phyloP scores from a whole-genome alignment of 2,888 invertebrate genomes.

The Uloborus plumipes region DNA sequence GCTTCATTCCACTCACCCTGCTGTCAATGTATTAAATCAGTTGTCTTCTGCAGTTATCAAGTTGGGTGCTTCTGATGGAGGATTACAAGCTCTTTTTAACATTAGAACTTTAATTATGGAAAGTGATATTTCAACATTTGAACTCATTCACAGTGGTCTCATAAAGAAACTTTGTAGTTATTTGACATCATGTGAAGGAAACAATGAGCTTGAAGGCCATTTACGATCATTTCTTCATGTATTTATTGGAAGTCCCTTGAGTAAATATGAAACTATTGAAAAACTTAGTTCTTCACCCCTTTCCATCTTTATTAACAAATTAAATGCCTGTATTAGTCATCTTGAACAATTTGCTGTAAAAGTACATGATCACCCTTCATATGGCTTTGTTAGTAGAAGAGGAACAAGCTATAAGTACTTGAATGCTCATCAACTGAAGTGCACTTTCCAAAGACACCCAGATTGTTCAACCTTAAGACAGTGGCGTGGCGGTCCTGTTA shows the following conservation, averaged over 20 bases:
- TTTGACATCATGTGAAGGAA: slow-evolving; percentile 76
- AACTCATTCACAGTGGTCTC: slow-evolving; percentile 97
- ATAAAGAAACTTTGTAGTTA: slow-evolving; percentile 89
- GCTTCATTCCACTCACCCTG: slow-evolving; percentile 77
- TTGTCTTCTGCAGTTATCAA: slow-evolving; percentile 83
- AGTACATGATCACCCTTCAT: slow-evolving; percentile 92
- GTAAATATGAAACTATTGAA: slow-evolving; percentile 67
- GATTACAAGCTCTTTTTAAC: slow-evolving; percentile 81
- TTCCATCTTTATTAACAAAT: slow-evolving; percentile 87
- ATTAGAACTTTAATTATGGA: slow-evolving; percentile 88
- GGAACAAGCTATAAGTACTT: slow-evolving; percentile 96
- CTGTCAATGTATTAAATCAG: slow-evolving; percentile 85
- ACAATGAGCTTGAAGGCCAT: slow-evolving; percentile 73
- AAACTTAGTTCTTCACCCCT: slow-evolving; percentile 75
- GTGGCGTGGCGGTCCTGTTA: slow-evolving; percentile 98
- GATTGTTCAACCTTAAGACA: slow-evolving; percentile 93
- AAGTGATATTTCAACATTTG: slow-evolving; percentile 97
- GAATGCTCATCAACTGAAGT: slow-evolving; percentile 99
- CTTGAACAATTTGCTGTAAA: slow-evolving; percentile 97
- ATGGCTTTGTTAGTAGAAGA: slow-evolving; percentile 74
- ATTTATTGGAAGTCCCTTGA: slow-evolving; percentile 83
- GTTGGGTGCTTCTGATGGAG: slow-evolving; percentile 77
- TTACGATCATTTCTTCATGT: slow-evolving; percentile 91
- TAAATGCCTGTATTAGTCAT: slow-evolving; percentile 96
- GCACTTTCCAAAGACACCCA: slow-evolving; percentile 97